phyloP scores from a whole-genome alignment of 1,140 invertebrate species.

The Wiebesia pumilae region DNA sequence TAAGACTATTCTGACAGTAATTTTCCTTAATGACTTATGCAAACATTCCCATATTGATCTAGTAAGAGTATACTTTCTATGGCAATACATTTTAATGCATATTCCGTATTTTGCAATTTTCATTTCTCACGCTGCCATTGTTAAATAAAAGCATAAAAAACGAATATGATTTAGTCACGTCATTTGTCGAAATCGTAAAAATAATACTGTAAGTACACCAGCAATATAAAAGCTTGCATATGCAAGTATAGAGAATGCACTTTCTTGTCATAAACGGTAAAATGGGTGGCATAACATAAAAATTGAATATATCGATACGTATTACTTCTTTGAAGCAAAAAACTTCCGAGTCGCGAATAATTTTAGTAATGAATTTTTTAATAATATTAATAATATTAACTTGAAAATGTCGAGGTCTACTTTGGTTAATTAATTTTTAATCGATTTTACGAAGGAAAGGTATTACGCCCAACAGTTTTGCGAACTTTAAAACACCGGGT shows the following conservation, averaged over 20 bases:
- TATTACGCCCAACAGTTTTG: neutral
- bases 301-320: neutral
- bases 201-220: no score
- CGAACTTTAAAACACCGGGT: no score
- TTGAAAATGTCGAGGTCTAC: neutral
- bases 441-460: constrained; percentile 14
- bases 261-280: neutral
- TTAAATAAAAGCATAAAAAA: neutral
- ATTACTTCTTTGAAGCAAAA: no score
- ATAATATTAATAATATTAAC: constrained; percentile 35
- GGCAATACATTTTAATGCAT: neutral
- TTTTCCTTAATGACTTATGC: neutral
- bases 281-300: neutral
- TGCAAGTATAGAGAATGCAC: neutral
- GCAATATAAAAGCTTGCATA: neutral
- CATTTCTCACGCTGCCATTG: neutral
- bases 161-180: no score
- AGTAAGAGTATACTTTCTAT: neutral
- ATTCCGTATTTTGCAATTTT: neutral
- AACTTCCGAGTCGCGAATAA: no score
- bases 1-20: neutral
- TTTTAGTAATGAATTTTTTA: neutral
- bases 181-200: no score
- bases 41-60: no score
- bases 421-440: constrained; percentile 31